phyloP scores from a whole-genome alignment of 2,888 invertebrate species.

The Cerceris rybyensis region DNA sequence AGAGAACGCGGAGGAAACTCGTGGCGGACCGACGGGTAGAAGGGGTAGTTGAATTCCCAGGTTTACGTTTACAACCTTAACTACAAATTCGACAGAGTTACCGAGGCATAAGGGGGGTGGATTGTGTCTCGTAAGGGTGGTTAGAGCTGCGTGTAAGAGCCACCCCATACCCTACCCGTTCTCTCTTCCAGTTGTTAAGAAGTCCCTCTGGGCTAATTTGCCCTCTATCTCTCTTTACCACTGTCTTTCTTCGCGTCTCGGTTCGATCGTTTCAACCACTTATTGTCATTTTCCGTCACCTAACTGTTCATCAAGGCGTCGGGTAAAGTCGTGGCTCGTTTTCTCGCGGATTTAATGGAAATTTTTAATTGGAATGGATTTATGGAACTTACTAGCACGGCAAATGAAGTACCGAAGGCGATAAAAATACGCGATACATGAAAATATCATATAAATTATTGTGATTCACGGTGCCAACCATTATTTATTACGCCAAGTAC shows the following conservation, averaged over 20 bases:
- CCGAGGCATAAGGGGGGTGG: slow-evolving; percentile 78
- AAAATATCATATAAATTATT: slow-evolving; percentile 44
- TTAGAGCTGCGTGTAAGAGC: slow-evolving; percentile 75
- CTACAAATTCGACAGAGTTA: slow-evolving; percentile 81
- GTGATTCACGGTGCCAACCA: slow-evolving; percentile 42
- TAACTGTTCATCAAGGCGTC: slow-evolving; percentile 11
- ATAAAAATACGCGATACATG: slow-evolving; percentile 40
- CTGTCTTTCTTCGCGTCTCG: slow-evolving; percentile 45
- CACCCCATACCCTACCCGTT: slow-evolving; percentile 64
- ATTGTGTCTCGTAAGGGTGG: slow-evolving; percentile 80
- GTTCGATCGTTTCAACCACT: slow-evolving; percentile 55
- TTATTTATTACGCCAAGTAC: slow-evolving; percentile 52
- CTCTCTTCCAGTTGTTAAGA: slow-evolving; percentile 80
- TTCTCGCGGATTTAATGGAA: not conserved
- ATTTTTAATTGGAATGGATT: slow-evolving; percentile 45
- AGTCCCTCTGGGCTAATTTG: slow-evolving; percentile 80
- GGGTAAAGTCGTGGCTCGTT: not conserved
- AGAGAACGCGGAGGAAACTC: slow-evolving; percentile 25
- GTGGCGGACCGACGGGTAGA: slow-evolving; percentile 37
- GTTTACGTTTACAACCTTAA: slow-evolving; percentile 81
- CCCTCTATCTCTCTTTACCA: slow-evolving; percentile 38
- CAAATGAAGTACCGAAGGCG: slow-evolving; percentile 40
- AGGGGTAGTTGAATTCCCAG: slow-evolving; percentile 76
- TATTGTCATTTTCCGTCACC: slow-evolving; percentile 52
- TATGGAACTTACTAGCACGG: slow-evolving; percentile 35